These are phyloP conservation scores for Drosophila lutescens DNA, from an alignment of 2,888 invertebrate species.

Conservation along the genomic window DNA sequence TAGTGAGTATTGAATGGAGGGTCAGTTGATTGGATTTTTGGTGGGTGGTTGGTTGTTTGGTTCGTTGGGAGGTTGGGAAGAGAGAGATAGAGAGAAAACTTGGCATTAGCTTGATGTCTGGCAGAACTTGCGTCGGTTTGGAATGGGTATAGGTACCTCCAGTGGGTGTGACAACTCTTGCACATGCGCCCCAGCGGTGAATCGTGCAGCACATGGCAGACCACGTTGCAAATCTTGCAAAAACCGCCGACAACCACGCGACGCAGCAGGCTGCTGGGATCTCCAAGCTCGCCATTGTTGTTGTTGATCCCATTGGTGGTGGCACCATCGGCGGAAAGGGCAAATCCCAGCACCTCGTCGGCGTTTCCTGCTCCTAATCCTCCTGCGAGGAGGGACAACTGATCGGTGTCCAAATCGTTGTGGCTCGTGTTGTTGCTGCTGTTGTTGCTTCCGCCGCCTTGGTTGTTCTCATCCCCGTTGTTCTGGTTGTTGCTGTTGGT, in stretches of 20 bases:
- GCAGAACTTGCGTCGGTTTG: too few species aligned
- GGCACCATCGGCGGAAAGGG: constrained; percentile 32
- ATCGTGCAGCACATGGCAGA: constrained; percentile 89
- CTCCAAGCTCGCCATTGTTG: constrained; percentile 23
- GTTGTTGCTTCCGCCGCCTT: constrained; percentile 31
- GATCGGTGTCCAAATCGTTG: constrained; percentile 59
- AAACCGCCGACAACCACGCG: constrained; percentile 75
- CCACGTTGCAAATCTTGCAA: constrained; percentile 88
- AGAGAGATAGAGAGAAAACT: constrained; percentile 63
- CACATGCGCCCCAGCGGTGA: constrained; percentile 92
- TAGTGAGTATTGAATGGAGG: not conserved
- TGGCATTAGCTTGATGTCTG: constrained; percentile 57
- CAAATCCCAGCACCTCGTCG: constrained; percentile 62
- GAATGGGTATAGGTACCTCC: constrained; percentile 87
- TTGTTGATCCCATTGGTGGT: constrained; percentile 25
- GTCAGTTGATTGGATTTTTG: too few species aligned
- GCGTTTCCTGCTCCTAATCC: constrained; percentile 6
- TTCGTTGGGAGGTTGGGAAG: constrained; percentile 2
- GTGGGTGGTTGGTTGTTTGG: too few species aligned
- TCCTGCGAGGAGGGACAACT: constrained; percentile 47
- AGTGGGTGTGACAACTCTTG: constrained; percentile 93
- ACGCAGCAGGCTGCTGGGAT: not conserved
- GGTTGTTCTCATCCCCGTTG: constrained; percentile 10
- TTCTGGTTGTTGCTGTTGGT: constrained; percentile 38
- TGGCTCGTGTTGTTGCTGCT: constrained; percentile 46